Evolutionary conservation across 2,888 invertebrate genomes (phyloP).

Genomic region (Smittia aterrima): DNA sequence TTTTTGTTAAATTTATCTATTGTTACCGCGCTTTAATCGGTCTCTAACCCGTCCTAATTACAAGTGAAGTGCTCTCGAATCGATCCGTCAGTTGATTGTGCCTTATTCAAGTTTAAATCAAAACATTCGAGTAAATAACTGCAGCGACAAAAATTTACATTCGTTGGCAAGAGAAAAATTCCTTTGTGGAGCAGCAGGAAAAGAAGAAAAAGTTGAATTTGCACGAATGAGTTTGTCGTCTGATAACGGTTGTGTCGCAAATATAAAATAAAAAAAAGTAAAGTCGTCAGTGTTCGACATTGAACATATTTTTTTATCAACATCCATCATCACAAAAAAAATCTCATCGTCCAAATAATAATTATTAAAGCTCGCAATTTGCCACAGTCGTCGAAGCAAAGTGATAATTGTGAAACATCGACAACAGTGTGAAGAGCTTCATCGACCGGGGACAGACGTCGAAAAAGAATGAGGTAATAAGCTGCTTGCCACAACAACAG

Average conservation of each 20-base stretch:
- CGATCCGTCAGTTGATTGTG: conserved; percentile 7
- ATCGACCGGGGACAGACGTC: not conserved
- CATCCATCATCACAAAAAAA: not conserved
- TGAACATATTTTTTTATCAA: conserved; percentile 6
- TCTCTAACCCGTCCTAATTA: not conserved
- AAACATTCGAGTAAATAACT: not conserved
- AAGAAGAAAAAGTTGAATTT: conserved; percentile 6
- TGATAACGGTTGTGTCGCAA: conserved; percentile 39
- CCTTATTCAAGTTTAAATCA: conserved; percentile 10
- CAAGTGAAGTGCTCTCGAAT: not conserved
- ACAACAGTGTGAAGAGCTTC: conserved; percentile 3
- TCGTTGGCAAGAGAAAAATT: conserved; percentile 38
- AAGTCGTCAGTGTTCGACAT: conserved; percentile 15
- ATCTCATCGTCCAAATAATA: not conserved
- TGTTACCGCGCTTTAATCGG: not conserved
- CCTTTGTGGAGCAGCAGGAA: conserved; percentile 20
- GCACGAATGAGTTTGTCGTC: not conserved
- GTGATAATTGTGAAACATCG: not conserved
- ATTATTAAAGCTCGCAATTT: not conserved
- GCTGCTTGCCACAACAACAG: not conserved
- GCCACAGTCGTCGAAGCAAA: not conserved
- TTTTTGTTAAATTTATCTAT: conserved; percentile 33
- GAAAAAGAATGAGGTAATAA: conserved; percentile 23
- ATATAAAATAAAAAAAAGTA: conserved; percentile 10
- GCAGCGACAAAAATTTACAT: conserved; percentile 10